Percentiles rank a stretch among this genome's conserved stretches.
Evolutionary conservation across 2,113 vertebrate species (phyloP).

Genomic region (Gnathonemus longibarbis): DNA sequence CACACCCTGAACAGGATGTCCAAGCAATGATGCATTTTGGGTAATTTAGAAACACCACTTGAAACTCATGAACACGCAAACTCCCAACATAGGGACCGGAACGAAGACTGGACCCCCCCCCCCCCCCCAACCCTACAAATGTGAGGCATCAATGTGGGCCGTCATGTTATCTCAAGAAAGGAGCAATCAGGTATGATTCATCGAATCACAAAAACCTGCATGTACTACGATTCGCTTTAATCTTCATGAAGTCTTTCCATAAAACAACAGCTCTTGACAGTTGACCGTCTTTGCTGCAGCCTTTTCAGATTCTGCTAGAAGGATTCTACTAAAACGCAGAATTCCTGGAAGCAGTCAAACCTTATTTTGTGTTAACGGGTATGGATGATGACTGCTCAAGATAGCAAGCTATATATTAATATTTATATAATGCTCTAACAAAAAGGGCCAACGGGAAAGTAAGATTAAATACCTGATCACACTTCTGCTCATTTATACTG

Average conservation of each 20-base stretch:
- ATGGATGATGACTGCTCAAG: not conserved
- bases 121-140: not conserved
- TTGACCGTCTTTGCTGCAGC: not conserved
- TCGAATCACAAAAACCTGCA: not conserved
- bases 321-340: not conserved
- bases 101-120: not conserved
- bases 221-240: not conserved
- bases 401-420: not conserved
- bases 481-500: not conserved
- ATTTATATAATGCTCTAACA: not conserved
- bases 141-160: not conserved
- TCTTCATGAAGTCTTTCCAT: not conserved
- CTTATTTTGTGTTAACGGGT: not conserved
- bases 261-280: not conserved
- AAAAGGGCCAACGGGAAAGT: no score
- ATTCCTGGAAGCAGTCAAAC: not conserved
- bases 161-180: not conserved
- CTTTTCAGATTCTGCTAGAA: not conserved
- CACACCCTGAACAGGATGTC: not conserved
- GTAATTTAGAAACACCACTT: not conserved
- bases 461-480: not conserved
- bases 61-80: not conserved
- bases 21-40: not conserved
- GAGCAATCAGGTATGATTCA: not conserved
- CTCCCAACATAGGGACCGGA: not conserved